Conservation (phyloP, 2,113 vertebrate species). For the zebrafish (Danio rerio) region DNA sequence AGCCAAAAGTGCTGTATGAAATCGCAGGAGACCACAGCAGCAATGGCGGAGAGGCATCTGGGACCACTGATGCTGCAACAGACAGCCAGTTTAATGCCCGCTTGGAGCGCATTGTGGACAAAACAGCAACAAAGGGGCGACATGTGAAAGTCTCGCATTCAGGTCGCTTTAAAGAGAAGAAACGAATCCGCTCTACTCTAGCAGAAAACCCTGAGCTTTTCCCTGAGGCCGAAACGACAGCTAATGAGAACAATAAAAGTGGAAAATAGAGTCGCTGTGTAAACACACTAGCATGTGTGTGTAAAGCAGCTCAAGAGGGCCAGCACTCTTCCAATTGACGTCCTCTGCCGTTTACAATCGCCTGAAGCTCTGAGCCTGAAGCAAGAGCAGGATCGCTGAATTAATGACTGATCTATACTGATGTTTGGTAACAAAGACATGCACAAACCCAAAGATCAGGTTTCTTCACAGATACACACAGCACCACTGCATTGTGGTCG, state of each 20-base stretch:
- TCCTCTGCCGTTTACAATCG: conserved; percentile 19
- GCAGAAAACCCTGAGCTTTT: conserved; percentile 83
- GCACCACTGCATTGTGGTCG: neutral
- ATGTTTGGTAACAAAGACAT: conserved; percentile 35
- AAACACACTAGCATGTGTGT: conserved; percentile 17
- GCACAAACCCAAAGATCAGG: conserved; percentile 14
- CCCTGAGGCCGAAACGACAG: conserved; percentile 39
- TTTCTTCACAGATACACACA: conserved; percentile 25
- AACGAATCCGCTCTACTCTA: conserved; percentile 82
- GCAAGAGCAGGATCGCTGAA: conserved; percentile 18
- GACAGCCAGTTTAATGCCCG: conserved; percentile 75
- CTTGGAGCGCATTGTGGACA: conserved; percentile 91
- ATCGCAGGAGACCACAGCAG: conserved; percentile 73
- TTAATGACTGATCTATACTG: conserved; percentile 10
- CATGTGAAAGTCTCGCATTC: conserved; percentile 93
- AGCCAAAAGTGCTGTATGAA: conserved; percentile 83
- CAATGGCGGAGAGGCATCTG: conserved; percentile 51
- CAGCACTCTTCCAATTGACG: conserved; percentile 31
- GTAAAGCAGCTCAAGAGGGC: conserved; percentile 11
- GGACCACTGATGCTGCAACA: neutral
- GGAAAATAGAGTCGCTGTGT: conserved; percentile 38
- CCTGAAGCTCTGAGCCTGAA: neutral
- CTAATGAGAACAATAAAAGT: conserved; percentile 57
- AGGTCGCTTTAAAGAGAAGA: conserved; percentile 93
- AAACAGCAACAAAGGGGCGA: conserved; percentile 82